Percentiles rank a stretch among this genome's conserved stretches.
Evolutionary conservation across 2,113 vertebrate genomes (phyloP).

Genomic region (Tor tambroides): DNA sequence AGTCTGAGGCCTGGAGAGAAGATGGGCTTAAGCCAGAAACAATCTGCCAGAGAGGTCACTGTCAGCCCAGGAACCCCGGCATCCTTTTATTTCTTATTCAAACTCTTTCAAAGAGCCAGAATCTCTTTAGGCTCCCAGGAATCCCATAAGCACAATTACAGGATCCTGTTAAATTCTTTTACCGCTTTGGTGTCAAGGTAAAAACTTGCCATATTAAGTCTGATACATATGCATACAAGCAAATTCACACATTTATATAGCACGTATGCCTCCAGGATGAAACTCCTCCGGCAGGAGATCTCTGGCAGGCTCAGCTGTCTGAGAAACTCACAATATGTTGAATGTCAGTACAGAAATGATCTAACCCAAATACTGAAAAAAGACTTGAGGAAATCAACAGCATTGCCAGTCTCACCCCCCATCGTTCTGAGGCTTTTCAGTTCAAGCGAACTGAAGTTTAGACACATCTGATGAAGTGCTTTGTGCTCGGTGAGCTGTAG

Average conservation of each 20-base stretch:
- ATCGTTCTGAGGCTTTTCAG: neutral
- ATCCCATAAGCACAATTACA: neutral
- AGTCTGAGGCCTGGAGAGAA: conserved; percentile 27
- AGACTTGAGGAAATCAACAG: neutral
- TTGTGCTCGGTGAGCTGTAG: conserved; percentile 18
- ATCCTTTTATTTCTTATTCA: conserved; percentile 27
- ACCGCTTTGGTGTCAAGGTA: neutral
- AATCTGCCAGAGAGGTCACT: conserved; percentile 13
- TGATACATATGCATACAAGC: neutral
- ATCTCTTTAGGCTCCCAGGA: neutral
- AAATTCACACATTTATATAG: conserved; percentile 30
- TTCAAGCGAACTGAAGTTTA: neutral
- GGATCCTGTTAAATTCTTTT: neutral
- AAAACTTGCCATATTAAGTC: neutral
- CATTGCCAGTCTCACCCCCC: neutral
- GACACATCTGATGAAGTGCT: neutral
- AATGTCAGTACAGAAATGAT: neutral
- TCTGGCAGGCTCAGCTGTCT: conserved; percentile 30
- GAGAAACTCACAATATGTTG: conserved; percentile 6
- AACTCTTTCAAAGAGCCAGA: conserved; percentile 9
- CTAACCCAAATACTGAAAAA: conserved; percentile 30
- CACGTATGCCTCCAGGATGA: neutral
- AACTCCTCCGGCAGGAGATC: conserved; percentile 11
- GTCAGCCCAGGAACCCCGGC: neutral
- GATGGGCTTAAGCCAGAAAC: conserved; percentile 3